Base-by-base conservation (phyloP, 2,888 invertebrate species). In the Gortyna flavago region DNA sequence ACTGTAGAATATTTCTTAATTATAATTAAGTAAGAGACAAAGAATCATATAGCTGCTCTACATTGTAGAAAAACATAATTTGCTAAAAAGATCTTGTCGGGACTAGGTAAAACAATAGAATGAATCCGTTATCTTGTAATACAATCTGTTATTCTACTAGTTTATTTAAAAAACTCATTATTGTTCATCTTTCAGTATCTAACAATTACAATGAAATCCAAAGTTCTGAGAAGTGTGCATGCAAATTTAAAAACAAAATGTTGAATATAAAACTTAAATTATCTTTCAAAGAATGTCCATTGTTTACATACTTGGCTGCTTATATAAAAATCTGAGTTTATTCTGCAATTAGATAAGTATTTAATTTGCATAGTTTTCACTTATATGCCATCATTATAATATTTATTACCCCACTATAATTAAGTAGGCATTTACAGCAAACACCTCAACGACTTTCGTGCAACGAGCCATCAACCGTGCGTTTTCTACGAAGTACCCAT, bases 61-160 rank as follows among this genome's bases (percentile, higher is more conserved):
- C 44, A 68, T 66, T 59, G 18, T 44, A 29, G 61, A 79, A 73
- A 67, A 68, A 38, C 59, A 35, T 3, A 35, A 38, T 38, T 64
- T 44, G 8, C 18, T 51, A 6, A 41, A 66, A 69, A 13, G 16
- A 69, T 64, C 35, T 25, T 66, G 59, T 62, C n/a, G 75, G 44
- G 79, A 59, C 61, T 44, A 74, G 51, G 35, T 32, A 48, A 80
- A 85, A 87, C 86, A 87, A 86, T 77, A 70, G 77, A 85, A 87
- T 83, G 16, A 85, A 72, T 64, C 18, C 6, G 48, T 65, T 78
- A 82, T 83, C 85, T 79, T 4, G 51, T 77, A 82, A 73, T 59
- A 73, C 11, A 66, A 81, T 81, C 79, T 64, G 35, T 67, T 61
- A 83, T 73, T 76, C 48, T 71, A 57, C 77, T 74, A 62, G 57